Base-by-base conservation (phyloP, 1,140 invertebrate genomes). In the Cydia strobilella region DNA sequence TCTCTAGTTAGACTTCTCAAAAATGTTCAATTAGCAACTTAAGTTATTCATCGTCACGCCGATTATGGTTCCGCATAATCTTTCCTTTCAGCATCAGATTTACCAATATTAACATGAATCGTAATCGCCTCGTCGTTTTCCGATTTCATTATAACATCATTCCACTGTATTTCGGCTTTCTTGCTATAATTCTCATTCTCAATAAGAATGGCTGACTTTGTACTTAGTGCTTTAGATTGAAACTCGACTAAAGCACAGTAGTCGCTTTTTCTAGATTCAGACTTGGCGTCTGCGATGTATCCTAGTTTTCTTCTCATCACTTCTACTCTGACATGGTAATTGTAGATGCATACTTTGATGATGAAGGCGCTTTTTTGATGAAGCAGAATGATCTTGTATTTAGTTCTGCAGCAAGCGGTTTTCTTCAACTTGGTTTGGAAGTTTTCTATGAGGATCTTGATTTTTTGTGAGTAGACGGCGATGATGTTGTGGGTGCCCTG, bases 311-410 rank as follows among this genome's bases (percentile, higher is more conserved):
- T 76, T 74, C 89, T 87, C 86, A 90, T 92, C 0, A 93, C 86
- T 80, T 92, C 90, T 0, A 93, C 89, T 80, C 85, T 86, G 9
- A 93, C 88, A 71, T 90, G 87, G 75, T 91, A 93, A 73, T 93
- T 93, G 80, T 92, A 91, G 9, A 93, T 90, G 82, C 87, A 91
- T 1, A 93, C 87, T 85, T 93, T 93, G 74, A 93, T 91, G 20
- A 93, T 88, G 76, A 93, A 93, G 13, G 90, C 91, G 76, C 90
- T 91, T 77, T 91, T 91, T 72, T 92, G 85, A 45, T 91, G 85
- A 1, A 93, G 80, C 0, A 93, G 69, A 6, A 90, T 82, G 4
- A 93, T 91, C 76, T 92, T 93, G 78, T 93, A 93, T 74, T 93
- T 93, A 0, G 91, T 91, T 81, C 87, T 81, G 66, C 89, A 91